Base-by-base conservation (phyloP, 2,113 vertebrate species). In the Pterophyllum scalare region DNA sequence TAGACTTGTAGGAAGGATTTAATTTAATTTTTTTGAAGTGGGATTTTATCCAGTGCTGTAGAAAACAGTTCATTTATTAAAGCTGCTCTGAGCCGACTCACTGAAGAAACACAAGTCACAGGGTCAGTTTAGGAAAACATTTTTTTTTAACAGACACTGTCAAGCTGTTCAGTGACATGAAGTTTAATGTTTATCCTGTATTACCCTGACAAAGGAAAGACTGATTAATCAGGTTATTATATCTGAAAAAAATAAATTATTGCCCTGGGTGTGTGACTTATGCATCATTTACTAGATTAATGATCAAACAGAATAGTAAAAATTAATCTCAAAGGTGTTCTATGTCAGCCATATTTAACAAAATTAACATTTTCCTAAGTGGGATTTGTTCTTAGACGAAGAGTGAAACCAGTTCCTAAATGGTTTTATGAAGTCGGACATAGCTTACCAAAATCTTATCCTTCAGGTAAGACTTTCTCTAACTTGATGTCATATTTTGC, bases 201-300 rank as follows among this genome's bases (percentile, higher is more conserved):
- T 33, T 33, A 33, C 31, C 31, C 31, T 33, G 6, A 33, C 31
- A 33, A 31, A 31, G 6, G 26, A 52, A 72, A 33, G 11, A 72
- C 43, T 31, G 3, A 31, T 19, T 52, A 52, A 52, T 72, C 7
- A 72, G 43, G 10, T 31, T 19, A 31, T 52, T 11, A 72, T 13
- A n/a, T 26, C 24, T 0, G 12, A 52, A 54, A 52, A 52, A 0
- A 72, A 72, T 49, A 5, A 31, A 28, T n/a, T n/a, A n/a, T n/a
- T n/a, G n/a, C n/a, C n/a, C n/a, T n/a, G n/a, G n/a, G n/a, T n/a
- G n/a, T n/a, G n/a, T n/a, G n/a, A n/a, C n/a, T n/a, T n/a, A n/a
- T n/a, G n/a, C n/a, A n/a, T n/a, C n/a, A n/a, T n/a, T n/a, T n/a
- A n/a, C n/a, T n/a, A n/a, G n/a, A n/a, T n/a, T n/a, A n/a, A n/a